Base-by-base conservation (phyloP, 2,797 vertebrate genomes). In the Pteronotus mesoamericanus region DNA sequence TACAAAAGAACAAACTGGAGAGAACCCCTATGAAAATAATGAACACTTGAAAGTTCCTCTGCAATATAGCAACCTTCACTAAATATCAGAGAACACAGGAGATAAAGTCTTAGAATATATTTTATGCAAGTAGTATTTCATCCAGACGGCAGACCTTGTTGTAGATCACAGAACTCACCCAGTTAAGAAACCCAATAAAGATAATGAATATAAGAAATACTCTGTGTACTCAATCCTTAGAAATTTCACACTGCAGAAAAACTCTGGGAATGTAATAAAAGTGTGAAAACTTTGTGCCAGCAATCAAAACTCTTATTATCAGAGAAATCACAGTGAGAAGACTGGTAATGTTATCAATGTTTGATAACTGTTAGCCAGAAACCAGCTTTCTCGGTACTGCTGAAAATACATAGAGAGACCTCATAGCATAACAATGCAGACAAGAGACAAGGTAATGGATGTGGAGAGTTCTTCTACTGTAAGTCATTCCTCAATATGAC, bases 231-330 rank as follows among this genome's bases (percentile, higher is more conserved):
- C 46, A 90, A 5, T 78, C 69, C 39, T 78, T 48, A 86, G 74
- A 89, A 95, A 77, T 66, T 7, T 51, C 53, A 75, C 16, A 44
- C 19, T 95, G 3, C n/a, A 55, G 84, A 89, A 69, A 93, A 80
- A 14, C 83, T 96, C 21, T 93, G 89, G 46, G 21, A 71, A 74
- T 96, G 72, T 44, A 94, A 90, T 19, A 66, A 97, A 92, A 91
- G 90, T 26, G 57, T 94, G 46, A 86, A 89, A 51, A 59, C 83
- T 44, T 93, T 96, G 42, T 83, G 69, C 16, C 66, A 79, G 29
- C 51, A 69, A 2, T 91, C 82, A 11, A 72, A 96, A 78, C 83
- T 87, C 22, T 24, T 77, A 92, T 57, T 77, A 96, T 21, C n/a
- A 88, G 59, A 90, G 39, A 51, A 86, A 77, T 80, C 53, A 89